Base-by-base conservation (phyloP, 2,113 vertebrate genomes). In the Bujurquina vittata region DNA sequence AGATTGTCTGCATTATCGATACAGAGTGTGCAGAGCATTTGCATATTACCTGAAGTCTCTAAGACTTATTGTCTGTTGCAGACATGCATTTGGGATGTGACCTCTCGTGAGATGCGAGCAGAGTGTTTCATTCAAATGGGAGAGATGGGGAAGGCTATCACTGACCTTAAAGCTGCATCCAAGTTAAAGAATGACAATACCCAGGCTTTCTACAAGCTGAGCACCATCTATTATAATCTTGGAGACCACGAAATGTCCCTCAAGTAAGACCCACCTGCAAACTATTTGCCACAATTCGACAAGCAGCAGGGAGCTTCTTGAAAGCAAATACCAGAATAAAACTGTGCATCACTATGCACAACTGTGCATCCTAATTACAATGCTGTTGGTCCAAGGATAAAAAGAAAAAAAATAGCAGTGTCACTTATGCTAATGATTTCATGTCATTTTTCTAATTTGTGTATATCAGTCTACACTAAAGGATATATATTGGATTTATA, bases 111-210 rank as follows among this genome's bases (percentile, higher is more conserved):
- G 89, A 97, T 98, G 95, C 95, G 98, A 80, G 98, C 97, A 3
- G 98, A 99, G 77, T 99, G 98, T 91, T 98, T 96, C 11, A 97
- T 99, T 94, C 95, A 96, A 88, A 95, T 98, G 95, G 97, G 97
- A 2, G 97, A 99, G 77, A 96, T 96, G 91, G 96, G 97, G 77
- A 99, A 98, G 94, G 98, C 98, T 59, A 96, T 99, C 94, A 96
- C 95, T 86, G 98, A 99, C 96, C 96, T 99, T 60, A 99, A 98
- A 95, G 97, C 97, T 63, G 92, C 97, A 46, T 97, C 98, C 69
- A 99, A 99, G 92, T 90, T 99, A 88, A 98, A 96, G 94, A 98
- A 81, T n/a, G 98, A 98, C 94, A 99, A 99, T 79, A 99, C 98
- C 2, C 96, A 97, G 93, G 98, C 97, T 22, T 99, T 97, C 93